Conservation (phyloP, 2,888 invertebrate genomes). For the Drosophila algonquin region DNA sequence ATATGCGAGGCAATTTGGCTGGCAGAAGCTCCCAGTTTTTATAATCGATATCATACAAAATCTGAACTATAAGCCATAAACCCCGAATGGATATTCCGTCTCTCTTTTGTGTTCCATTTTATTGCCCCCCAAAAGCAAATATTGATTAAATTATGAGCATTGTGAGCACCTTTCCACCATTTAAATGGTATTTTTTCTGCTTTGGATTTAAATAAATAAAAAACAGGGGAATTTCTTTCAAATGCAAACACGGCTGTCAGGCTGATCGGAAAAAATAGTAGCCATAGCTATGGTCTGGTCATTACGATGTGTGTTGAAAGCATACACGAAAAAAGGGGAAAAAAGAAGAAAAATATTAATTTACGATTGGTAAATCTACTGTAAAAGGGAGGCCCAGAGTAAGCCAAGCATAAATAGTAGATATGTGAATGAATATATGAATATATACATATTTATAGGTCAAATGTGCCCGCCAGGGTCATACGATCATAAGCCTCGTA, state of each 20-base stretch:
- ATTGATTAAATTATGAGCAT: slow-evolving; percentile 50
- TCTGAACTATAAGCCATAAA: slow-evolving; percentile 27
- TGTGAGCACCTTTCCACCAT: slow-evolving; percentile 16
- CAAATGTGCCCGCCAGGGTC: no score
- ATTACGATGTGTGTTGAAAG: slow-evolving; percentile 23
- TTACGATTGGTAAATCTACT: slow-evolving; percentile 17
- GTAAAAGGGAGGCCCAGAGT: neutral
- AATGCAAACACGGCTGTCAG: neutral
- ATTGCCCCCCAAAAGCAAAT: slow-evolving; percentile 30
- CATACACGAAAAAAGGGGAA: neutral
- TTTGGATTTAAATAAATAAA: slow-evolving; percentile 47
- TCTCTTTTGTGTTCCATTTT: slow-evolving; percentile 13
- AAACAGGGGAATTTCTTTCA: slow-evolving; percentile 21
- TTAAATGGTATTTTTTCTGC: slow-evolving; percentile 14
- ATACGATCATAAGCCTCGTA: no score
- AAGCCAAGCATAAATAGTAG: slow-evolving; percentile 11
- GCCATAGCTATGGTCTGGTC: neutral
- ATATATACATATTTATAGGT: neutral
- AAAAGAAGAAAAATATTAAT: neutral
- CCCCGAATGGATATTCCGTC: slow-evolving; percentile 5
- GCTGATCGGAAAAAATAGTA: neutral
- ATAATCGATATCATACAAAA: slow-evolving; percentile 34
- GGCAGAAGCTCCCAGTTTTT: slow-evolving; percentile 13
- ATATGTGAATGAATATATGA: neutral
- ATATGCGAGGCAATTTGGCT: slow-evolving; percentile 35